Base-by-base conservation (phyloP, 2,888 invertebrate genomes). In the Stramonita haemastoma region DNA sequence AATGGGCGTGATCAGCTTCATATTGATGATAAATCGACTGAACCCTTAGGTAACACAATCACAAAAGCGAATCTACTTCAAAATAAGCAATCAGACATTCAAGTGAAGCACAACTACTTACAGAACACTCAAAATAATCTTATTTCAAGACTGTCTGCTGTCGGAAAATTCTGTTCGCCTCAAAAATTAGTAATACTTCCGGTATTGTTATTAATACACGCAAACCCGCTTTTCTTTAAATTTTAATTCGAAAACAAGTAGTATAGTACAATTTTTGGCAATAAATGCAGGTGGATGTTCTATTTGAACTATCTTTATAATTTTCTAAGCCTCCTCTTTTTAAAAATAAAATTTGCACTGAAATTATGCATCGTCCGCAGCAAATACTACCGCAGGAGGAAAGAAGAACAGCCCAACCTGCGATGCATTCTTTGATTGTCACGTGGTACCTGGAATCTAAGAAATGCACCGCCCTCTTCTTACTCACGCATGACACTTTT, bases 181-280 rank as follows among this genome's bases (percentile, higher is more conserved):
- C n/a, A 79, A 32, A 17, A 79, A 79, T 79, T 79, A 79, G 15
- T 79, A 79, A 79, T 79, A 79, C 77, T 79, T 79, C 77, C 77
- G 77, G 77, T 79, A 32, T 79, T 79, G 77, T 34, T 15, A 15
- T 32, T 79, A 15, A 79, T 32, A 19, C 13, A 19, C 17, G 13
- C 32, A 15, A 15, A 15, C 77, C 77, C 77, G 15, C n/a, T 79
- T 79, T 17, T 15, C 22, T 22, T 22, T 13, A 13, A 60, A 60
- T 19, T 15, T 1, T 19, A 60, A 8, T 60, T 60, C 8, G 15
- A 60, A 60, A 60, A 60, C 4, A 60, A 19, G 15, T 22, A 60
- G 60, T 60, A 60, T 15, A 60, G 1, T 13, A 22, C 60, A 60
- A 60, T 60, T 8, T 15, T 60, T 60, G 4, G 17, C 22, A 19